A percentile compares a stretch with the other conserved stretches of the same genome.
Conservation (phyloP, 2,888 invertebrate species). For the Exephanes ischioxanthus region DNA sequence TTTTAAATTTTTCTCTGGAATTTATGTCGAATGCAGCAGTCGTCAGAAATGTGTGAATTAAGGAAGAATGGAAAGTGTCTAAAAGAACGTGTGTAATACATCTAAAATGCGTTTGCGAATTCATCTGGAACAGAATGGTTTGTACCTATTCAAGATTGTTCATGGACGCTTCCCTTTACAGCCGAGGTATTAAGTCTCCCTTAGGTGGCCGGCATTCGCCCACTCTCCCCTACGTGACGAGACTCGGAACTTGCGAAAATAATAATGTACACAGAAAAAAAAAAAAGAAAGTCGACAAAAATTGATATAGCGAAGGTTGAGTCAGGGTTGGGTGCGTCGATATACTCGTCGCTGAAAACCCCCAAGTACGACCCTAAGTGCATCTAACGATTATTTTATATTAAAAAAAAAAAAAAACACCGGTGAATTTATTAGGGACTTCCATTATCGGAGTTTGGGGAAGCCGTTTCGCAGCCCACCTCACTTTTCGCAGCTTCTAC, state of each 20-base stretch:
- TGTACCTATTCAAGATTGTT: not conserved
- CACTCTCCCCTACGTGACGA: not conserved
- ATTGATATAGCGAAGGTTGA: constrained; percentile 78
- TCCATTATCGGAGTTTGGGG: constrained; percentile 81
- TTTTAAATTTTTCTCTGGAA: not conserved
- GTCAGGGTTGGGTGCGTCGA: constrained; percentile 74
- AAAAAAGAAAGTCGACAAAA: not conserved
- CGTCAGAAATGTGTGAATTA: not conserved
- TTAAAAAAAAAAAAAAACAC: constrained; percentile 73
- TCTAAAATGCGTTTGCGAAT: not conserved
- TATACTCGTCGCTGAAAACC: constrained; percentile 72
- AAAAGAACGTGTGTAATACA: not conserved
- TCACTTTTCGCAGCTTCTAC: constrained; percentile 11
- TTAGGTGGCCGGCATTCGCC: not conserved
- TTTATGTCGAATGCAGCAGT: not conserved
- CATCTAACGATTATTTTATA: constrained; percentile 84
- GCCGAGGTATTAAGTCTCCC: too few relatives aligned
- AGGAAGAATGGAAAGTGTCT: not conserved
- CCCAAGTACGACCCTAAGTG: constrained; percentile 82
- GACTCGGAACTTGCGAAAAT: not conserved
- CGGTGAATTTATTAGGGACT: constrained; percentile 81
- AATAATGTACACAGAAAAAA: not conserved
- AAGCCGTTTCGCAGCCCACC: constrained; percentile 65
- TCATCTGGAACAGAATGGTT: not conserved
- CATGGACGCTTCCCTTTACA: not conserved